Percentiles rank a stretch among this genome's conserved stretches.
phyloP scores from a whole-genome alignment of 1,140 invertebrate genomes.

The Tetramorium simillimum region DNA sequence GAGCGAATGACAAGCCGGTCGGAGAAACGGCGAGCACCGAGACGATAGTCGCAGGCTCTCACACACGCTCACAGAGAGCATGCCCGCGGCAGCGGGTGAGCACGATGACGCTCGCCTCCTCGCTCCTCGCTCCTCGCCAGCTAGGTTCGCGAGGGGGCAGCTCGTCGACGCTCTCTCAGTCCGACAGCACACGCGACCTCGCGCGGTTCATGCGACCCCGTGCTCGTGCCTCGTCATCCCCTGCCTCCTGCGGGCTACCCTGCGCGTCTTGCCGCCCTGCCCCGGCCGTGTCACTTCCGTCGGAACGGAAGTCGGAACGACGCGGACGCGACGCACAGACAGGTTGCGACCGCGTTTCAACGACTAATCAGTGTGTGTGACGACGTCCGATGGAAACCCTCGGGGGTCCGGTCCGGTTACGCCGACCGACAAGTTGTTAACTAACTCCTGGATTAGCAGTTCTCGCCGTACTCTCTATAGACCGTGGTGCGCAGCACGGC shows the following conservation, averaged over 20 bases:
- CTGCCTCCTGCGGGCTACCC: not conserved
- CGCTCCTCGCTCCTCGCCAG: constrained; percentile 63
- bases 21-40: not conserved
- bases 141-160: constrained; percentile 74
- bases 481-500: not conserved
- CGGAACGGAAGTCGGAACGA: not conserved
- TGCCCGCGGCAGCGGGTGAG: constrained; percentile 63
- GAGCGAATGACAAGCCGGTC: constrained; percentile 6
- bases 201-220: constrained; percentile 68
- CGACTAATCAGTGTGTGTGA: not conserved
- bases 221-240: constrained; percentile 11
- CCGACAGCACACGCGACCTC: constrained; percentile 75
- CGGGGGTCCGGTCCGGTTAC: not conserved
- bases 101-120: constrained; percentile 68
- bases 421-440: constrained; percentile 24
- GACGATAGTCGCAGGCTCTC: constrained; percentile 7
- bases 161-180: constrained; percentile 67
- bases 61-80: constrained; percentile 46
- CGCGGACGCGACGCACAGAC: not conserved
- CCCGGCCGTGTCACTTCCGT: not conserved
- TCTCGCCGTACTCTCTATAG: not conserved
- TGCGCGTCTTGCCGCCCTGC: not conserved
- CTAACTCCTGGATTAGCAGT: constrained; percentile 8
- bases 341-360: not conserved
- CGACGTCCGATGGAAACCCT: not conserved